phyloP scores from a whole-genome alignment of 2,888 invertebrate genomes.

The Nomada lathburiana region DNA sequence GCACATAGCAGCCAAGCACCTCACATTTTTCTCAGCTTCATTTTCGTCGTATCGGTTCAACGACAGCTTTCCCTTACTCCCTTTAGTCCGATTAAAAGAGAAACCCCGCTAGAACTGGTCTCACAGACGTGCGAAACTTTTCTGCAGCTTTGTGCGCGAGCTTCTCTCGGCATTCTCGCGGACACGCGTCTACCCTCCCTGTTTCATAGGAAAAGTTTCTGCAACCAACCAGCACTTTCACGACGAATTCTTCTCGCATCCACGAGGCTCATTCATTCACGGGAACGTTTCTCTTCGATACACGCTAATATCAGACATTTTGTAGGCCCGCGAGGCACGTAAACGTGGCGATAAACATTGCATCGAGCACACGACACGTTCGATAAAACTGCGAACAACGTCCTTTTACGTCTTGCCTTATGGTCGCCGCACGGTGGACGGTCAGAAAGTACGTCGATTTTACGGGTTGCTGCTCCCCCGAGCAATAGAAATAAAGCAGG shows the following conservation, averaged over 20 bases:
- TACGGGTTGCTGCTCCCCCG: not conserved
- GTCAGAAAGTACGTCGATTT: conserved; percentile 11
- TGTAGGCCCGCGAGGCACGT: not conserved
- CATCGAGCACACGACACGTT: not conserved
- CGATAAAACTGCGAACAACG: not conserved
- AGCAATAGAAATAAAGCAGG: not conserved
- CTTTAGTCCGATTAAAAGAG: not conserved
- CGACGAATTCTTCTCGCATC: not conserved
- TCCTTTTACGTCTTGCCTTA: not conserved
- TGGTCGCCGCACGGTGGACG: not conserved
- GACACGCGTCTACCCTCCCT: too few relatives aligned
- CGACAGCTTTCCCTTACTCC: not conserved
- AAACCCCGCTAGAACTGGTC: too few relatives aligned
- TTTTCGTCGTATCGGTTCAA: not conserved
- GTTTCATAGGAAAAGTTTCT: not conserved
- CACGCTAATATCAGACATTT: not conserved
- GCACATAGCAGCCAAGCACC: conserved; percentile 77
- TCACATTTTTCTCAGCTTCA: conserved; percentile 62
- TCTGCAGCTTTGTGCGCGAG: not conserved
- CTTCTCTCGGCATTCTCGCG: not conserved
- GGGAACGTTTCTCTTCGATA: not conserved
- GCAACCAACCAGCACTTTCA: not conserved
- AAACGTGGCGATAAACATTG: conserved; percentile 1
- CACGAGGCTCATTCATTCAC: not conserved
- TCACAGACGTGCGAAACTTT: not conserved